phyloP scores from a whole-genome alignment of 2,113 vertebrate genomes.

The Lagopus muta region DNA sequence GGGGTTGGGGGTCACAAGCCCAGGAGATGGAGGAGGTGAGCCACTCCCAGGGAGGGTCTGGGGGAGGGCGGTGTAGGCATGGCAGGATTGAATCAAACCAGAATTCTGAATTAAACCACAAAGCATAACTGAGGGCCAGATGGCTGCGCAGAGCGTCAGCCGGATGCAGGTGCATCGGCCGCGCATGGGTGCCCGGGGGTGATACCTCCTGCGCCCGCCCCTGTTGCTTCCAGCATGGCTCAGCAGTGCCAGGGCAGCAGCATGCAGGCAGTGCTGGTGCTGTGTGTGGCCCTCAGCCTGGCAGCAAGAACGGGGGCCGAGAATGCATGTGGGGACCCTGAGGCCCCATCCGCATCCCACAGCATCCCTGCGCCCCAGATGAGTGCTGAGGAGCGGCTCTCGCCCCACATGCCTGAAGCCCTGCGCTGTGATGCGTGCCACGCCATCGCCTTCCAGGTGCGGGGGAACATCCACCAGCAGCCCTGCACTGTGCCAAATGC shows the following conservation, averaged over 20 bases:
- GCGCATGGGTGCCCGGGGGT: neutral
- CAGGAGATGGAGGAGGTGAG: no score
- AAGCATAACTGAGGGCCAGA: neutral
- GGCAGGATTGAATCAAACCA: neutral
- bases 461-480: neutral
- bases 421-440: slow-evolving; percentile 76
- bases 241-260: neutral
- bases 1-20: neutral
- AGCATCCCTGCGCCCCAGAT: slow-evolving; percentile 40
- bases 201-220: rapidly evolving
- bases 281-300: slow-evolving; percentile 23
- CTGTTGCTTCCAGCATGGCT: rapidly evolving
- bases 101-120: neutral
- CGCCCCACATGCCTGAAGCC: slow-evolving; percentile 69
- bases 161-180: slow-evolving; percentile 22
- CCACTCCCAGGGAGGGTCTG: neutral
- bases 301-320: neutral
- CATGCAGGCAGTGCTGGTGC: neutral
- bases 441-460: slow-evolving; percentile 76
- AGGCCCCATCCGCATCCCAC: rapidly evolving
- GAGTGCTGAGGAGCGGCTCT: slow-evolving; percentile 74
- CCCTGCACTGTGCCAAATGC: neutral
- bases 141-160: neutral
- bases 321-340: neutral
- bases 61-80: rapidly evolving